These are phyloP conservation scores for Brevimyrus niger DNA, from an alignment of 2,113 vertebrate species.

Conservation along the genomic window DNA sequence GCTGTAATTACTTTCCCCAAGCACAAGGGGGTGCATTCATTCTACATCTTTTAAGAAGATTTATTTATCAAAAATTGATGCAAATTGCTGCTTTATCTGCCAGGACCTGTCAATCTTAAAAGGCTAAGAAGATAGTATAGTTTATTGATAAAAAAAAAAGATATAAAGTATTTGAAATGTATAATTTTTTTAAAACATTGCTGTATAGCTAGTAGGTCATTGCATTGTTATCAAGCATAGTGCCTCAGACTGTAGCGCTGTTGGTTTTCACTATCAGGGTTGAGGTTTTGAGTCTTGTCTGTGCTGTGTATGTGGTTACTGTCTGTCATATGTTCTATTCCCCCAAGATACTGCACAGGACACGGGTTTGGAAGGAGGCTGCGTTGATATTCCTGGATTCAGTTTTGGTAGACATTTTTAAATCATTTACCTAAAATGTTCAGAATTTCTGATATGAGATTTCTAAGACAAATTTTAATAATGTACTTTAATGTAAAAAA, in stretches of 20 bases:
- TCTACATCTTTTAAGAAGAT: background rate
- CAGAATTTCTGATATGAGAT: background rate
- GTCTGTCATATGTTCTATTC: background rate
- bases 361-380: background rate
- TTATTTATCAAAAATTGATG: background rate
- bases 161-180: background rate
- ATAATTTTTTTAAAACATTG: background rate
- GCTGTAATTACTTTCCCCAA: background rate
- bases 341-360: background rate
- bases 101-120: background rate
- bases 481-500: background rate
- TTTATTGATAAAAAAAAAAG: background rate
- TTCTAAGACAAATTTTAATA: background rate
- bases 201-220: background rate
- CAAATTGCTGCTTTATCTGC: background rate
- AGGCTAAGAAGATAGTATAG: background rate
- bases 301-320: background rate
- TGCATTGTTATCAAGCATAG: background rate
- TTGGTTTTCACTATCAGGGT: background rate
- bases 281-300: background rate
- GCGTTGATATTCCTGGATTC: background rate
- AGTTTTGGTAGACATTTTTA: background rate
- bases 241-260: background rate
- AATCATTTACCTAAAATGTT: background rate
- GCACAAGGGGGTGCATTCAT: conserved; percentile 15